phyloP scores from a whole-genome alignment of 30 jellyfish, hydroid and myxozoan species.

The Nemopilema nomurai region DNA sequence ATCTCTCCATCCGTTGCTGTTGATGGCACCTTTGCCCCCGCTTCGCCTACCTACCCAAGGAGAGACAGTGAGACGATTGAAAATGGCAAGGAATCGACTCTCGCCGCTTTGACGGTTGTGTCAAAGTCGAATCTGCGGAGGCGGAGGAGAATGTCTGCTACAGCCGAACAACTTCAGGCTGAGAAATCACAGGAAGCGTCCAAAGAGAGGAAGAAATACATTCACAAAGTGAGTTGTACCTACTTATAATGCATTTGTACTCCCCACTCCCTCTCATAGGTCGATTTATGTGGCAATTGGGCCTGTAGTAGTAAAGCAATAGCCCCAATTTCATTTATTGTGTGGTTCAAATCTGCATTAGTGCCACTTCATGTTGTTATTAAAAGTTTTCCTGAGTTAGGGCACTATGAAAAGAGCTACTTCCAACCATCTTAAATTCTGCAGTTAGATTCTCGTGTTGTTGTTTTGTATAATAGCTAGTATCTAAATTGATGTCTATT shows the following conservation, averaged over 20 bases:
- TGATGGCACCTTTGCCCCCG: not conserved
- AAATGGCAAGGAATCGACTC: slow-evolving; percentile 2
- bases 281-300: not conserved
- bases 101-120: slow-evolving; percentile 33
- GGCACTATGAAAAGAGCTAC: too few relatives aligned
- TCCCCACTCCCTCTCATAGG: not conserved
- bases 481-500: too few relatives aligned
- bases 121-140: slow-evolving; percentile 30
- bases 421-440: too few relatives aligned
- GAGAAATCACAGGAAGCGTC: not conserved
- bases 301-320: too few relatives aligned
- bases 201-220: slow-evolving; percentile 12
- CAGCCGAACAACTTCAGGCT: slow-evolving; percentile 5
- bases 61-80: slow-evolving; percentile 25
- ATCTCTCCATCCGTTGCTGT: slow-evolving; percentile 18
- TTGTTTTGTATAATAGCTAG: too few relatives aligned
- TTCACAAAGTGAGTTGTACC: slow-evolving; percentile 30
- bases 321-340: too few relatives aligned
- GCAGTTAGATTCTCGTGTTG: too few relatives aligned
- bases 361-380: too few relatives aligned
- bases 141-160: slow-evolving; percentile 33
- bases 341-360: too few relatives aligned
- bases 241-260: not conserved
- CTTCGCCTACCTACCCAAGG: slow-evolving; percentile 7
- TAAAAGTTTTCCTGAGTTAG: too few relatives aligned